These are phyloP conservation scores for Calameuta pallipes DNA, from an alignment of 2,888 invertebrate species.

Conservation along the genomic window DNA sequence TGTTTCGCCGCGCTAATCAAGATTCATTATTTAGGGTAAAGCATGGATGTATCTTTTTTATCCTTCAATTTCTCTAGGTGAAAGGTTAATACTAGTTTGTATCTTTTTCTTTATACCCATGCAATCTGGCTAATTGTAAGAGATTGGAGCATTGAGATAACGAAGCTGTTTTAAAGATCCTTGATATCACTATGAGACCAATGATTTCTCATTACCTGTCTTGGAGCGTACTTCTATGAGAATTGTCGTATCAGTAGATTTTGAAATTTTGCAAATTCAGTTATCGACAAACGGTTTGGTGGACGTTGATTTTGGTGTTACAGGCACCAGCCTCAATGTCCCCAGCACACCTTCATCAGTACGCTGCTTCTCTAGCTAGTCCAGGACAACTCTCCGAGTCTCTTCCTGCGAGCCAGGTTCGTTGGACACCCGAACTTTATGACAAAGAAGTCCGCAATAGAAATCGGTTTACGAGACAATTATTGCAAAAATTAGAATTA, in stretches of 20 bases:
- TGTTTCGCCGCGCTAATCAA: background rate
- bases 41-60: background rate
- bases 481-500: background rate
- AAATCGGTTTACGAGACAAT: background rate
- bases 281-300: constrained; percentile 14
- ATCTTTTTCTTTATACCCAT: background rate
- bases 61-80: background rate
- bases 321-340: constrained; percentile 94
- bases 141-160: background rate
- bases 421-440: constrained; percentile 36
- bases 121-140: background rate
- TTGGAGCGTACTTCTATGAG: background rate
- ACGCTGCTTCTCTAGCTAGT: constrained; percentile 69
- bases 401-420: constrained; percentile 85
- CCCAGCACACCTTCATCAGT: constrained; percentile 85
- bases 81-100: background rate
- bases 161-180: background rate
- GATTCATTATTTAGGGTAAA: background rate
- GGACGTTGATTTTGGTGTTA: constrained; percentile 55
- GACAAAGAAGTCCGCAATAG: background rate
- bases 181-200: background rate
- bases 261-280: background rate
- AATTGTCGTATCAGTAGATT: background rate
- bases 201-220: background rate
- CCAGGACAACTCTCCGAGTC: constrained; percentile 77